Percentiles rank a stretch among this genome's conserved stretches.
Conservation (phyloP, 2,888 invertebrate species). For the Nemotelus nigrinus region DNA sequence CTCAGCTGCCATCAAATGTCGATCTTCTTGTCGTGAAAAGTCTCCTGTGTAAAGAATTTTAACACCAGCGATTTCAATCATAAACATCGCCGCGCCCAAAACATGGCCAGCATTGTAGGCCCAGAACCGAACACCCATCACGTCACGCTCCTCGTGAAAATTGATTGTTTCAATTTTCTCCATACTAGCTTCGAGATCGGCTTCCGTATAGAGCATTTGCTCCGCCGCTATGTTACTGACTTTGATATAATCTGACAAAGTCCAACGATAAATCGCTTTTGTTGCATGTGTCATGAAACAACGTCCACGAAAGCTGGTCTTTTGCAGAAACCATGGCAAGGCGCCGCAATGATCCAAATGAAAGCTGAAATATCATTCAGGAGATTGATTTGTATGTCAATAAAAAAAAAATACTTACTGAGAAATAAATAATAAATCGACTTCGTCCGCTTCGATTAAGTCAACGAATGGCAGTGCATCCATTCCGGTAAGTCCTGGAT, state of each 20-base stretch:
- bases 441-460: slow-evolving; percentile 96
- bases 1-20: slow-evolving; percentile 99
- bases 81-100: slow-evolving; percentile 99
- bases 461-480: slow-evolving; percentile 98
- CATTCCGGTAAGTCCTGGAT: slow-evolving; percentile 96
- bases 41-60: slow-evolving; percentile 97
- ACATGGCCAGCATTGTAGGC: slow-evolving; percentile 99
- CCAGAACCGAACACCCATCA: slow-evolving; percentile 97
- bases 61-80: slow-evolving; percentile 99
- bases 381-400: neutral
- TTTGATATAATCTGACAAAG: slow-evolving; percentile 98
- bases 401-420: slow-evolving; percentile 30
- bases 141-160: slow-evolving; percentile 97
- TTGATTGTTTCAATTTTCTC: slow-evolving; percentile 98
- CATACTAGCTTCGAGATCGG: slow-evolving; percentile 97
- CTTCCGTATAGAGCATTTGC: slow-evolving; percentile 96
- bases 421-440: slow-evolving; percentile 81
- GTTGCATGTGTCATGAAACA: slow-evolving; percentile 99
- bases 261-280: slow-evolving; percentile 98
- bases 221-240: slow-evolving; percentile 97
- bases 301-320: slow-evolving; percentile 96
- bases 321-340: slow-evolving; percentile 95
- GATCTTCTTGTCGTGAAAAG: slow-evolving; percentile 97
- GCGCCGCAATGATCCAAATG: slow-evolving; percentile 99
- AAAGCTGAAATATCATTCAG: slow-evolving; percentile 71